These are phyloP conservation scores for Callithrix jacchus DNA, from an alignment of 2,113 vertebrate species.

Conservation along the genomic window DNA sequence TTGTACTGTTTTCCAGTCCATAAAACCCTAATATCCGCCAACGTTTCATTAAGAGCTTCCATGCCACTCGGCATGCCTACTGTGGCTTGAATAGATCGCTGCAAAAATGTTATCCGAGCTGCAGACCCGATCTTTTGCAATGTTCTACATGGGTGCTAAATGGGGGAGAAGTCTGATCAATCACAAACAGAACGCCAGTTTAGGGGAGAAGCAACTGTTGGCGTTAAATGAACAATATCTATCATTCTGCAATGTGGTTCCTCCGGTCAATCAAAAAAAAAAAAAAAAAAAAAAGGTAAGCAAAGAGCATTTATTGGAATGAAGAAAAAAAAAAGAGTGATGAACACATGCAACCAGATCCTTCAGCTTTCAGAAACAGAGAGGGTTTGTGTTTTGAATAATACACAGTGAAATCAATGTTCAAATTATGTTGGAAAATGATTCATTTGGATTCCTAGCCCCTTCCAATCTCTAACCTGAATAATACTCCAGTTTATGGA, in stretches of 20 bases:
- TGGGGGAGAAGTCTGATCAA: constrained; percentile 65
- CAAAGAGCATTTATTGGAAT: neutral
- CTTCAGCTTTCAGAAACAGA: neutral
- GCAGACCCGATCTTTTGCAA: constrained; percentile 68
- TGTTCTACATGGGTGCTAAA: constrained; percentile 68
- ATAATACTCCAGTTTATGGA: neutral
- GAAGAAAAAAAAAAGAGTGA: neutral
- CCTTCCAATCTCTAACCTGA: neutral
- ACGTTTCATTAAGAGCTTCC: constrained; percentile 82
- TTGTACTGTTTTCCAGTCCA: constrained; percentile 86
- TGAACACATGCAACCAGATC: neutral
- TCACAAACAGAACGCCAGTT: constrained; percentile 56
- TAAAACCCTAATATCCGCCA: constrained; percentile 82
- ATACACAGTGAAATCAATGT: neutral
- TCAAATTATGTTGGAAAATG: constrained; percentile 35
- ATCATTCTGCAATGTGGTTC: constrained; percentile 43
- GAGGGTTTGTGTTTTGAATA: neutral
- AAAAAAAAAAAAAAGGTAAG: neutral
- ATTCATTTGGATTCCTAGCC: neutral
- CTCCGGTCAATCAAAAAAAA: constrained; percentile 56
- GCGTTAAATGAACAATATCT: constrained; percentile 65
- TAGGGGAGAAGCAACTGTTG: constrained; percentile 64
- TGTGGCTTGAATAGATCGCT: constrained; percentile 71
- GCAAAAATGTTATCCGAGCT: neutral
- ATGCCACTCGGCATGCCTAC: constrained; percentile 68